These are phyloP conservation scores for Sebastes jordani DNA, from an alignment of 2,797 vertebrate species.

Conservation along the genomic window DNA sequence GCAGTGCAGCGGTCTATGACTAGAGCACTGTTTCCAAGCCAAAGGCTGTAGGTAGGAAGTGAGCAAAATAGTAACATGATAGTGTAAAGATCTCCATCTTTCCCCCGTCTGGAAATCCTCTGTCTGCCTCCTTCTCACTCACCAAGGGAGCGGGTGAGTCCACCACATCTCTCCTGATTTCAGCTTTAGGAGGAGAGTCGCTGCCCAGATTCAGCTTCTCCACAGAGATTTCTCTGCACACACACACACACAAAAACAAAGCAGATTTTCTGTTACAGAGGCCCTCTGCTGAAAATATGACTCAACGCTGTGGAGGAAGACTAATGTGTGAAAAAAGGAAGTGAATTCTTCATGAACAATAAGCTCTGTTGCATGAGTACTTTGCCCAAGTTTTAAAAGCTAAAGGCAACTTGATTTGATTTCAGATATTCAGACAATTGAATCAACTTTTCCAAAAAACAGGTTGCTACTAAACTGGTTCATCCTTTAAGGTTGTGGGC, in stretches of 20 bases:
- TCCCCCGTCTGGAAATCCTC: slow-evolving; percentile 7
- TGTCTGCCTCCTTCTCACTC: slow-evolving; percentile 39
- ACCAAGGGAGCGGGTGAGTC: slow-evolving; percentile 55
- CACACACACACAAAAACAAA: neutral
- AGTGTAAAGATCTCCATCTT: slow-evolving; percentile 24
- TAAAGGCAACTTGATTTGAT: neutral
- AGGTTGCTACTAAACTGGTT: neutral
- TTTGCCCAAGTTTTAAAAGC: neutral
- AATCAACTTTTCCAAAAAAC: neutral
- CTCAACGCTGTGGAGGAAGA: neutral
- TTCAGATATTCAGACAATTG: neutral
- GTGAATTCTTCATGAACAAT: neutral
- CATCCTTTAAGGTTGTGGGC: too few species aligned
- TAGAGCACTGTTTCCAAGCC: slow-evolving; percentile 40
- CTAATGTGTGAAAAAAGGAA: neutral
- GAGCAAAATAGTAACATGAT: slow-evolving; percentile 45
- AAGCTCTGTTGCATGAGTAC: neutral
- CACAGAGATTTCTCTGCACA: slow-evolving; percentile 80
- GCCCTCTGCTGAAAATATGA: neutral
- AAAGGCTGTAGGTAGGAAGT: slow-evolving; percentile 42
- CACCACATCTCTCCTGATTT: slow-evolving; percentile 56
- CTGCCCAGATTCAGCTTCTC: slow-evolving; percentile 82
- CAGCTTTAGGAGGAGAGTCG: slow-evolving; percentile 67
- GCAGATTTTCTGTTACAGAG: neutral
- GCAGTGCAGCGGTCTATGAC: slow-evolving; percentile 26